Conservation (phyloP, 1,140 invertebrate species). For the Rhizoglyphus robini region DNA sequence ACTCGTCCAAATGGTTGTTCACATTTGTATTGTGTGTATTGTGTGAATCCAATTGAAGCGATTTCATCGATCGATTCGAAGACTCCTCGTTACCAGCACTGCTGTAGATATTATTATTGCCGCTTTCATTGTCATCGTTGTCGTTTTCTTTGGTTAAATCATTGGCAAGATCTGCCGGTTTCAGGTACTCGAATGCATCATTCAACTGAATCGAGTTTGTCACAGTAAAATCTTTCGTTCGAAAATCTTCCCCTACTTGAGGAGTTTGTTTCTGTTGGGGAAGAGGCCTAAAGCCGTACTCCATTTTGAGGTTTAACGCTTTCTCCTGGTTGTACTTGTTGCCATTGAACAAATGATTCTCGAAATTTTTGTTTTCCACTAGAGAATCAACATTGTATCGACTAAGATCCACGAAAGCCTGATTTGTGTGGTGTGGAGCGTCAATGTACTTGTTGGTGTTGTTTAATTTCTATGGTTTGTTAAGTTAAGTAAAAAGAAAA, state of each 20-base stretch:
- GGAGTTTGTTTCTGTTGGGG: background rate
- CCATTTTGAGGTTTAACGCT: constrained; percentile 6
- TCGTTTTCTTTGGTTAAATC: background rate
- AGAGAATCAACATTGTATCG: background rate
- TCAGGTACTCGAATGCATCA: background rate
- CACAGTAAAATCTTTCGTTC: background rate
- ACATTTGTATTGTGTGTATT: background rate
- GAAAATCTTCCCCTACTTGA: background rate
- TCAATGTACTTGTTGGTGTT: background rate
- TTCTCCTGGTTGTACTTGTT: constrained; percentile 16
- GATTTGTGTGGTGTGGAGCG: background rate
- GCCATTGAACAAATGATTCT: background rate
- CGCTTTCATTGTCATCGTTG: background rate
- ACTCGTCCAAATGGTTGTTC: background rate
- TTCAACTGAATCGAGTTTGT: constrained; percentile 9
- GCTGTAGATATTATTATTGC: constrained; percentile 9
- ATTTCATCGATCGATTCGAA: constrained; percentile 3
- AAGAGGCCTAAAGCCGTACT: constrained; percentile 15
- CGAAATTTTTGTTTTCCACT: background rate
- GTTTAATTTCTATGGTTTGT: background rate
- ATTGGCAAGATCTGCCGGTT: background rate
- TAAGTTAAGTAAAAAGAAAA: too few relatives aligned
- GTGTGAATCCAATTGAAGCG: background rate
- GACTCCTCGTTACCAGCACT: background rate
- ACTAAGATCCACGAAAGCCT: background rate